Evolutionary conservation across 2,888 invertebrate genomes (phyloP).

Genomic region (Conistra vaccinii): DNA sequence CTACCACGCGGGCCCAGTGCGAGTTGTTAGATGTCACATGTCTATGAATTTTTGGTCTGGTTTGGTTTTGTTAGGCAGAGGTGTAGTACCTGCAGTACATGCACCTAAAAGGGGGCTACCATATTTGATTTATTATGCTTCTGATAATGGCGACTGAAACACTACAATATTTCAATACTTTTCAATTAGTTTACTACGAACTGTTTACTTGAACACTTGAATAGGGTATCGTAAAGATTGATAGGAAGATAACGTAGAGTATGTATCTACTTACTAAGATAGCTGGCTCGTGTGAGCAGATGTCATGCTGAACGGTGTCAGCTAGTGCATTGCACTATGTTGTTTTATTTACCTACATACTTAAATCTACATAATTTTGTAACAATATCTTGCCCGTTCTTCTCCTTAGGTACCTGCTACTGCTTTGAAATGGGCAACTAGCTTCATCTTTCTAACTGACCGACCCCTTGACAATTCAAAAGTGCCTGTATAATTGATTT

Average conservation of each 20-base stretch:
- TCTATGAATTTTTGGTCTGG: too few relatives aligned
- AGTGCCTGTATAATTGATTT: too few relatives aligned
- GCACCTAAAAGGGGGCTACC: too few relatives aligned
- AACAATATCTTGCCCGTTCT: too few relatives aligned
- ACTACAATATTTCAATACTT: background rate
- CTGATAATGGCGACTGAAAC: background rate
- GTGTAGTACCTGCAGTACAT: background rate
- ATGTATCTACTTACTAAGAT: background rate
- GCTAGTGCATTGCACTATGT: slow-evolving; percentile 35
- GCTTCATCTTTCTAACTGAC: too few relatives aligned
- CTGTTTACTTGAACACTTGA: slow-evolving; percentile 14
- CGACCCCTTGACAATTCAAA: too few relatives aligned
- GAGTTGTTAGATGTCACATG: too few relatives aligned
- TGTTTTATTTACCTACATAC: background rate
- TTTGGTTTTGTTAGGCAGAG: too few relatives aligned
- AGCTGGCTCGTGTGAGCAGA: slow-evolving; percentile 30
- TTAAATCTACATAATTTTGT: too few relatives aligned
- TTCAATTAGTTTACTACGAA: slow-evolving; percentile 9
- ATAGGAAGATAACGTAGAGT: slow-evolving; percentile 22
- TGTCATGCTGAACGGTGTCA: slow-evolving; percentile 2
- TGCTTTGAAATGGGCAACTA: too few relatives aligned
- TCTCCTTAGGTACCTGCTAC: too few relatives aligned
- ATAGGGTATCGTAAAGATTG: slow-evolving; percentile 33
- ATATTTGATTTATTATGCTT: background rate
- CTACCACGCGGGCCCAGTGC: too few relatives aligned